These are phyloP conservation scores for Crenuchus spilurus DNA, from an alignment of 2,797 vertebrate species.

Conservation along the genomic window DNA sequence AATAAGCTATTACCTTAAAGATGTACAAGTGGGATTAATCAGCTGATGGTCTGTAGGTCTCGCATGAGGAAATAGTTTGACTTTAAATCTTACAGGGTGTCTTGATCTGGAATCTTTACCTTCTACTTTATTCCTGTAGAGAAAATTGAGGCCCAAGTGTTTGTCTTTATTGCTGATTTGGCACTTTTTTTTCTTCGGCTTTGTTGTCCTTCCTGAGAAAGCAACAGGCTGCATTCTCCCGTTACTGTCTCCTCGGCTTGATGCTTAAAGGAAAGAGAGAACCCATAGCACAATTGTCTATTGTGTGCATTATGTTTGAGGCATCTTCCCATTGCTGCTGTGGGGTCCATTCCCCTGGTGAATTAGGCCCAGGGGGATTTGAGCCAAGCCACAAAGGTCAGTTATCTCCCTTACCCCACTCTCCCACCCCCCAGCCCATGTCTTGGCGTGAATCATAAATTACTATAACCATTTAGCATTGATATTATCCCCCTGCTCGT, in stretches of 20 bases:
- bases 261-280: constrained; percentile 73
- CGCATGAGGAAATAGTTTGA: too few relatives aligned
- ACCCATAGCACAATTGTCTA: constrained; percentile 77
- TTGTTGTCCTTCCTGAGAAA: constrained; percentile 68
- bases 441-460: constrained; percentile 72
- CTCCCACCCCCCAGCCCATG: constrained; percentile 47
- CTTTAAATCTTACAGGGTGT: too few relatives aligned
- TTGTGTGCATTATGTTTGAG: constrained; percentile 81
- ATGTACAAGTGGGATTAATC: too few relatives aligned
- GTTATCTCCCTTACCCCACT: constrained; percentile 65
- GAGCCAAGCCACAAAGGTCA: constrained; percentile 79
- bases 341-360: constrained; percentile 78
- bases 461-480: constrained; percentile 66
- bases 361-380: constrained; percentile 83
- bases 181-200: constrained; percentile 38
- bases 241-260: constrained; percentile 75
- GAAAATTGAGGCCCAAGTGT: constrained; percentile 20
- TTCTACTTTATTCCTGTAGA: background rate
- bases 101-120: too few relatives aligned
- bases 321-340: constrained; percentile 81
- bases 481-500: constrained; percentile 64
- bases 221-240: constrained; percentile 75
- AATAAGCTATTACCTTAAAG: too few relatives aligned
- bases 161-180: constrained; percentile 44
- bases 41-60: too few relatives aligned